Evolutionary conservation across 2,113 vertebrate species (phyloP), one percentile per base, ranked within the genome.

Genomic region (Sigmodon hispidus): DNA sequence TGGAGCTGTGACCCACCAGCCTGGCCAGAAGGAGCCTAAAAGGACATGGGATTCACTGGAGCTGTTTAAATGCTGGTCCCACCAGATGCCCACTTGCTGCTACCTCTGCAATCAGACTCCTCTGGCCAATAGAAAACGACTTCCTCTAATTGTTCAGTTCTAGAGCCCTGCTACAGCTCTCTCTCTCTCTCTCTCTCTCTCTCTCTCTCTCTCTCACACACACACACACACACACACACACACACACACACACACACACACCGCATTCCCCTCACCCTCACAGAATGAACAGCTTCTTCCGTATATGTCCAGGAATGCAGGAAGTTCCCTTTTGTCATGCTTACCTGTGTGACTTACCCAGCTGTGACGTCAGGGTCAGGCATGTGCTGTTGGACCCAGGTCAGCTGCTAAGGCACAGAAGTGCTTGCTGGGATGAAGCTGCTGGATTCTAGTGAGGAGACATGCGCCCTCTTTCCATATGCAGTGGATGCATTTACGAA

Each of bases 381-480:
- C 57, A 8, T 83, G 52, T 10, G 52, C 86, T 88, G 67, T 48
- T 7, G 24, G 50, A 11, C n/a, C n/a, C 83, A 22, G 0, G 57
- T n/a, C 0, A 10, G 89, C 7, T 52, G 29, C 48, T 40, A 0
- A 0, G 86, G 40, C 50, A 16, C 69, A 34, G 52, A 36, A 67
- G 57, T 57, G 19, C 75, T 3, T 6, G 16, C 0, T 17, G 31
- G 79, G 29, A 7, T 15, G 13, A 4, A 22, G 80, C 43, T 21
- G 57, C 10, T 50, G 21, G 4, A 1, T n/a, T n/a, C n/a, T n/a
- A 61, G 61, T 4, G 19, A 87, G 21, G 48, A 36, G 73, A 2
- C 48, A 0, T 0, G 0, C 0, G 0, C 22, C 15, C 2, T 0
- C 31, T 12, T 48, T 81, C 79, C 7, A 7, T 7, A 4, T 12